Conservation (phyloP, 2,113 vertebrate species). For the Clinocottus analis region DNA sequence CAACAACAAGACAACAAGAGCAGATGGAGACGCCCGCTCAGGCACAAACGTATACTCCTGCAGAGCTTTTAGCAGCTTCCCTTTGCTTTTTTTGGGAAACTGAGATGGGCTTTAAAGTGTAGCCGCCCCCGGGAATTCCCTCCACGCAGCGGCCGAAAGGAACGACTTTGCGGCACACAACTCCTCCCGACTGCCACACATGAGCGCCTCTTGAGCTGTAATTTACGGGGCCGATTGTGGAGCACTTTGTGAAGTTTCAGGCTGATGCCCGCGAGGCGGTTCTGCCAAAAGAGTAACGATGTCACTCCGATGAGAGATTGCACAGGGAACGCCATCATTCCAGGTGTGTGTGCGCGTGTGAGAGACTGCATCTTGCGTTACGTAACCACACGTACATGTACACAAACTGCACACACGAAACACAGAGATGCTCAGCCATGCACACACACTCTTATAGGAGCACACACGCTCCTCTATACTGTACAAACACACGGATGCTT, state of each 20-base stretch:
- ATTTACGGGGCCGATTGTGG: conserved; percentile 67
- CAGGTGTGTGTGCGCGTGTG: conserved; percentile 14
- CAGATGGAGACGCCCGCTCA: conserved; percentile 37
- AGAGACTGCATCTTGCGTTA: conserved; percentile 18
- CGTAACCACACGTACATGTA: background rate
- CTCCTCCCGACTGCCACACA: conserved; percentile 57
- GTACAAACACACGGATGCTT: background rate
- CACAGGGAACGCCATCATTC: conserved; percentile 41
- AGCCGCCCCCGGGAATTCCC: conserved; percentile 37
- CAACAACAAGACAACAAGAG: conserved; percentile 33
- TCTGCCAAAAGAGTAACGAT: conserved; percentile 59
- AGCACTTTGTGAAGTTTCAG: conserved; percentile 63
- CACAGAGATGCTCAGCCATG: too few species aligned
- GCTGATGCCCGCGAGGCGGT: conserved; percentile 66
- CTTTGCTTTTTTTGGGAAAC: conserved; percentile 28
- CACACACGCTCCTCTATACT: background rate
- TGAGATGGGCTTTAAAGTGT: conserved; percentile 36
- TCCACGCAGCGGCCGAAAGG: conserved; percentile 19
- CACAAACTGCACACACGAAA: background rate
- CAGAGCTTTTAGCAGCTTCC: conserved; percentile 46
- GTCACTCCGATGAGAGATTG: conserved; percentile 55
- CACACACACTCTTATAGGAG: too few species aligned
- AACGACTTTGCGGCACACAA: conserved; percentile 51
- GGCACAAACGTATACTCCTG: conserved; percentile 6
- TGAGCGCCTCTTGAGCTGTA: conserved; percentile 55